Evolutionary conservation across 2,797 vertebrate species (phyloP), one percentile per base, ranked within the genome.

Genomic region (Gorsachius magnificus): DNA sequence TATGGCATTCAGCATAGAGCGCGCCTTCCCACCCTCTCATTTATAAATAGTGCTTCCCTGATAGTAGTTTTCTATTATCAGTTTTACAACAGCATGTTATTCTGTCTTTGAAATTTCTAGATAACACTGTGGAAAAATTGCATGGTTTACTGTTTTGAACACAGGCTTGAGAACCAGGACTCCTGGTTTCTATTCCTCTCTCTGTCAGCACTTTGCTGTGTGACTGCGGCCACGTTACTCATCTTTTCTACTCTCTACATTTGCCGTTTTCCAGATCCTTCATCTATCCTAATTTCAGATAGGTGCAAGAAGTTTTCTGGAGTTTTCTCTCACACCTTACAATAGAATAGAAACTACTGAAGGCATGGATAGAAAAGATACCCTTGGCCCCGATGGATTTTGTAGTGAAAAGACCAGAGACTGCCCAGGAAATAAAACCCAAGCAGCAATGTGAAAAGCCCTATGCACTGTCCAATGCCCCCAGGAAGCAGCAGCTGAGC

Each of bases 101-200:
- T 81, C 75, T 71, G 51, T 20, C 83, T 94, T 85, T 77, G 92
- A 96, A 87, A 95, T 68, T 84, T 95, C 66, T 54, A 94, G 93
- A 94, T 90, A 95, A 87, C 41, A 80, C 71, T 56, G 64, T 41
- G 63, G 65, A 94, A 95, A 83, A 94, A 80, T 18, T 33, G 81
- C 77, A 65, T 15, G 35, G 83, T 66, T 96, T 69, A 87, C 84
- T 84, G 76, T 86, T 91, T 60, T 50, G 93, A 93, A 54, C 43
- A 68, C 3, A 16, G 24, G 31, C 54, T 65, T 77, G 77, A 87
- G 86, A 93, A 93, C 26, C n/a, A 84, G 74, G 54, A 90, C 68
- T 91, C 84, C 63, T 87, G 83, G 57, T 85, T 94, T 90, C 87
- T 71, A 10, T 50, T 89, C 83, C 77, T 78, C 63, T 77, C 65